phyloP scores from a whole-genome alignment of 2,797 vertebrate genomes.

The Helostoma temminkii region DNA sequence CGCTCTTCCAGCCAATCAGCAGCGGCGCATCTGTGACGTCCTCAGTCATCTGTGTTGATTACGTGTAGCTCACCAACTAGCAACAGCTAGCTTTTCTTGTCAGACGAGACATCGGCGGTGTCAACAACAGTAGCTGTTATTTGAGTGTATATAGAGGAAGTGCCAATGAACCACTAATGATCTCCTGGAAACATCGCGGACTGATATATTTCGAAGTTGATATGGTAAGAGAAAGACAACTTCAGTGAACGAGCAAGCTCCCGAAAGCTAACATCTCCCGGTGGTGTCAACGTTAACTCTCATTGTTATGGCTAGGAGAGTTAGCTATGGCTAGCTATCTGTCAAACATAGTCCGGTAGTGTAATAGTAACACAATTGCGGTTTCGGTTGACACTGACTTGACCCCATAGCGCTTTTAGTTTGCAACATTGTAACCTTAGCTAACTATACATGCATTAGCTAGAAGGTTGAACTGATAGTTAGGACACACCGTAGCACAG shows the following conservation, averaged over 20 bases:
- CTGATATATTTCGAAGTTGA: constrained; percentile 13
- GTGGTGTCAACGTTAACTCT: constrained; percentile 47
- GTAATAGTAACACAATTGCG: neutral
- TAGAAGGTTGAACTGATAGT: neutral
- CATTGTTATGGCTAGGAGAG: constrained; percentile 62
- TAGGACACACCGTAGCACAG: neutral
- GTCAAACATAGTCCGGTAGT: constrained; percentile 24
- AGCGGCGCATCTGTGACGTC: constrained; percentile 51
- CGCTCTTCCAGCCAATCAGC: constrained; percentile 63
- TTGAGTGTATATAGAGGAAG: neutral
- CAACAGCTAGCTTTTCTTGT: constrained; percentile 60
- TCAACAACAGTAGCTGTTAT: neutral
- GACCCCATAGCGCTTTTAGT: neutral
- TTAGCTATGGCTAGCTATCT: constrained; percentile 38
- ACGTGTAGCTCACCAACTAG: constrained; percentile 78
- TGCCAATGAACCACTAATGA: neutral
- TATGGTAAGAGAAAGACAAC: constrained; percentile 63
- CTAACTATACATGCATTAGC: neutral
- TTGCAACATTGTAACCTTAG: neutral
- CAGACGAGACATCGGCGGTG: constrained; percentile 14
- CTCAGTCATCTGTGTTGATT: constrained; percentile 70
- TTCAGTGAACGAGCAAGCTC: constrained; percentile 47
- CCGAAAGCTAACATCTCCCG: constrained; percentile 50
- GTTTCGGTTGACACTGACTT: neutral
- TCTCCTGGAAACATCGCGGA: neutral